Evolutionary conservation across 2,797 vertebrate species (phyloP), one percentile per base, ranked within the genome.

Genomic region (Gobionotothen gibberifrons): DNA sequence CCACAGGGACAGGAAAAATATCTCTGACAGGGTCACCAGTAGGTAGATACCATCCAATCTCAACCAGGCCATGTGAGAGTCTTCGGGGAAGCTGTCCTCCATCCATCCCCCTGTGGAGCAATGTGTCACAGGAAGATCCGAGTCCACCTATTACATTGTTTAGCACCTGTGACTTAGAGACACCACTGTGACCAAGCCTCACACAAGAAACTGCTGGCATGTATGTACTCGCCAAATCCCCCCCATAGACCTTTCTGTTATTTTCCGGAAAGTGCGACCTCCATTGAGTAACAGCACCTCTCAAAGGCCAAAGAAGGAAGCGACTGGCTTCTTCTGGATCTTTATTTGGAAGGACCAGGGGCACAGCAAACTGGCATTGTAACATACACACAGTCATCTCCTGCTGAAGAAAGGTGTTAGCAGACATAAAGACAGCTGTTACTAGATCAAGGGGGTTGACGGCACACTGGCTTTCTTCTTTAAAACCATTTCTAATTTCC

Each of bases 321-420:
- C 60, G 86, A 59, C 86, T 76, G 3, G 85, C 76, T 60, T 90
- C 84, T 29, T 90, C 86, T 58, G 83, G 81, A 66, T 85, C 63
- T 59, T 86, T 26, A 36, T 85, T 84, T 40, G 96, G 96, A 68
- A 96, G 85, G 19, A 96, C 74, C 0, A 96, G 86, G 5, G 96
- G 96, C 19, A 97, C 92, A 12, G 96, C 95, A 86, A 97, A 96
- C 76, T 93, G 93, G 52, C 95, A 96, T 74, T 95, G 94, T 59
- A 93, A 63, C 96, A 97, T 97, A 57, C 84, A 95, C 4, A 81
- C 46, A 36, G 92, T 42, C 1, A 96, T 93, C 59, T 97, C 95
- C 75, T 96, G 95, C 52, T 93, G 95, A 61, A 96, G 88, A 67
- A 96, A 95, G 47, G 91, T 88, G 65, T 94, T 93, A 1, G 95